Percentiles rank a stretch among this genome's conserved stretches.
Evolutionary conservation across 2,797 vertebrate species (phyloP).

Genomic region (Valencia hispanica): DNA sequence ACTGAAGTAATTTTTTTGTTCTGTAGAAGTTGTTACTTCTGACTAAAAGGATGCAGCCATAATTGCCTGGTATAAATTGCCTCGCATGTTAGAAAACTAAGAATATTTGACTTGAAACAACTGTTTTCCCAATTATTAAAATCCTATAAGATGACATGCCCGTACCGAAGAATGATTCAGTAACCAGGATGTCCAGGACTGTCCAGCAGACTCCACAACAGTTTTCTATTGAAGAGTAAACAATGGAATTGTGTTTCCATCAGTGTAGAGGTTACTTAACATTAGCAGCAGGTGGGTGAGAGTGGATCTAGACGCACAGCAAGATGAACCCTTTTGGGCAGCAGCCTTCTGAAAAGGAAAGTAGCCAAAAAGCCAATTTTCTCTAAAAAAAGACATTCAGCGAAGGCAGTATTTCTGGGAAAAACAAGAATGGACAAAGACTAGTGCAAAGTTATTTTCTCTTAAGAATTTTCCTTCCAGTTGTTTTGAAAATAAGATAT

Average conservation of each 20-base stretch:
- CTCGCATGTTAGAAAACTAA: not conserved
- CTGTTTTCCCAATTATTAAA: not conserved
- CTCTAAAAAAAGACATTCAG: not conserved
- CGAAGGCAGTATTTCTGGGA: not conserved
- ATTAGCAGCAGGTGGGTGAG: not conserved
- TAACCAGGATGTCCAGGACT: not conserved
- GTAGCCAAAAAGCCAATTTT: not conserved
- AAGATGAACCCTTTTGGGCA: not conserved
- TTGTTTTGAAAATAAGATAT: not conserved
- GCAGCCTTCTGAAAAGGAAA: not conserved
- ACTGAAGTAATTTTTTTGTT: not conserved
- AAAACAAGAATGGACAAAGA: not conserved
- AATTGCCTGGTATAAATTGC: not conserved
- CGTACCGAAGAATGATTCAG: not conserved
- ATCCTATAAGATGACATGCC: not conserved
- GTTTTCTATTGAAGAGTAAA: not conserved
- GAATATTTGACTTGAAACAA: no score
- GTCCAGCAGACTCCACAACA: not conserved
- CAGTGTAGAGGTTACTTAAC: not conserved
- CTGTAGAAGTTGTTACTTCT: not conserved
- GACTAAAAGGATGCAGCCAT: not conserved
- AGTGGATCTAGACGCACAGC: not conserved
- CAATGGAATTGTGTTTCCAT: not conserved
- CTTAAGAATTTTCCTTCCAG: not conserved
- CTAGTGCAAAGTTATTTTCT: not conserved